Evolutionary conservation across 2,113 vertebrate genomes (phyloP).

Genomic region (Hyperoodon ampullatus): DNA sequence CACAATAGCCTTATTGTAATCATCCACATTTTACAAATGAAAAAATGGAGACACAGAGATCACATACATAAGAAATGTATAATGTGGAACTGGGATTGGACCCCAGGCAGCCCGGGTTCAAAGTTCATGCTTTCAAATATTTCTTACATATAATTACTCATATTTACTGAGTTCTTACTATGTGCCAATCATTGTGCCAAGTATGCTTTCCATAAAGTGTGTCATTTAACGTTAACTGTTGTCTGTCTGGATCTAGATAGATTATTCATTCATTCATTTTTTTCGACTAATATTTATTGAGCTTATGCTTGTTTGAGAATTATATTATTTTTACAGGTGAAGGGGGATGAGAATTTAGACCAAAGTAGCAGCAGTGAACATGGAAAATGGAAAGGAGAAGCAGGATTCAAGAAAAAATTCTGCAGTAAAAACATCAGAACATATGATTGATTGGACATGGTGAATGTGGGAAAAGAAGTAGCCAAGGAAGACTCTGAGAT

Average conservation of each 20-base stretch:
- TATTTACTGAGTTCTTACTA: not conserved
- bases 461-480: not conserved
- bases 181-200: not conserved
- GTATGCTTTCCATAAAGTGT: not conserved
- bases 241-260: not conserved
- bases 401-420: not conserved
- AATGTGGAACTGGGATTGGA: not conserved
- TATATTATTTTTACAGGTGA: not conserved
- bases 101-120: not conserved
- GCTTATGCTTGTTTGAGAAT: not conserved
- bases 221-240: not conserved
- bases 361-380: not conserved
- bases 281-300: not conserved
- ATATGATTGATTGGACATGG: not conserved
- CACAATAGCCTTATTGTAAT: not conserved
- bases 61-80: not conserved
- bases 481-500: not conserved
- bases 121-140: not conserved
- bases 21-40: not conserved
- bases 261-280: not conserved
- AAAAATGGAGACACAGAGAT: not conserved
- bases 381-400: not conserved
- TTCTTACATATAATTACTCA: not conserved
- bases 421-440: not conserved
- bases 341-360: not conserved